These are phyloP conservation scores for Phymorhynchus buccinoides DNA, from an alignment of 1,140 invertebrate species.

Conservation along the genomic window DNA sequence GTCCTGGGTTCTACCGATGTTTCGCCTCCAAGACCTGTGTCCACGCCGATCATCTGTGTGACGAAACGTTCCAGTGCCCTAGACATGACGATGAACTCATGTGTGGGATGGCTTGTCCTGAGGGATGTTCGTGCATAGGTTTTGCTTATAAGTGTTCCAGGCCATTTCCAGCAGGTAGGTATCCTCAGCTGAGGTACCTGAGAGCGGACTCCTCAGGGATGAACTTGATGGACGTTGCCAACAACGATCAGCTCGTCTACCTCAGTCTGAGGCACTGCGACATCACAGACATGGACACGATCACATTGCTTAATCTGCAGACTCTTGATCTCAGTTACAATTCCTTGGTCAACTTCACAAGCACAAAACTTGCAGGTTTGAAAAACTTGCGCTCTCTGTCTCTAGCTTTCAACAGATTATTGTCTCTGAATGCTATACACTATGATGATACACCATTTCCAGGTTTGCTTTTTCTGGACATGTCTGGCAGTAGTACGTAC, in stretches of 20 bases:
- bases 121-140: background rate
- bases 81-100: slow-evolving; percentile 17
- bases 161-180: background rate
- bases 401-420: slow-evolving; percentile 38
- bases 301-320: background rate
- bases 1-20: slow-evolving; percentile 32
- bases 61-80: background rate
- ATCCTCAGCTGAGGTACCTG: background rate
- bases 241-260: background rate
- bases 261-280: background rate
- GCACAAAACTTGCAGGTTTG: background rate
- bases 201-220: background rate
- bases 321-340: slow-evolving; percentile 22
- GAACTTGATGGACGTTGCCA: background rate
- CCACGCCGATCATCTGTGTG: slow-evolving; percentile 17
- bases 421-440: background rate
- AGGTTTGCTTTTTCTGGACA: background rate
- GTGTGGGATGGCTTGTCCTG: background rate
- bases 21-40: background rate
- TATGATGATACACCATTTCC: background rate
- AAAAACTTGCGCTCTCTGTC: slow-evolving; percentile 30
- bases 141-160: background rate
- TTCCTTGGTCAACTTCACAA: background rate
- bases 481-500: background rate
- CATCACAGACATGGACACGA: background rate